Percentiles rank a stretch among this genome's conserved stretches.
Evolutionary conservation across 2,797 vertebrate species (phyloP).

Genomic region (Cossypha heuglini): DNA sequence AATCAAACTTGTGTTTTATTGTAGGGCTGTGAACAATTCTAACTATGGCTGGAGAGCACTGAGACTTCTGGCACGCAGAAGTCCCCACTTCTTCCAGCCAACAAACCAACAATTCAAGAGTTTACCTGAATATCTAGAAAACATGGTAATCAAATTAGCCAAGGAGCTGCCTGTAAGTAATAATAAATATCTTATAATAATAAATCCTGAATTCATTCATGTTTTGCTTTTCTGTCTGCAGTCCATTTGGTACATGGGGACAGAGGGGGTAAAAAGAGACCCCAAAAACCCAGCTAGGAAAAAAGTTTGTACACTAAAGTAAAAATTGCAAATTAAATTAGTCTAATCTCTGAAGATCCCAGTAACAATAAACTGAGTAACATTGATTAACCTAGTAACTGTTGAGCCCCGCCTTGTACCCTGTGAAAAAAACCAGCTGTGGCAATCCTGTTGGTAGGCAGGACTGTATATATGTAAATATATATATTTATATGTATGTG

Average conservation of each 20-base stretch:
- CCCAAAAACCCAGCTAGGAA: not conserved
- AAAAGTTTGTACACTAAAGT: not conserved
- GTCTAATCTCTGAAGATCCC: not conserved
- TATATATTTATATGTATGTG: accelerated
- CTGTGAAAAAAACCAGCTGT: not conserved
- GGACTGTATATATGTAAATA: accelerated
- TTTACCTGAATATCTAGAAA: conserved; percentile 96
- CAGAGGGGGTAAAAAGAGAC: not conserved
- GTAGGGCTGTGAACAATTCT: conserved; percentile 92
- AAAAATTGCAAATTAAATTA: not conserved
- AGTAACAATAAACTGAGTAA: not conserved
- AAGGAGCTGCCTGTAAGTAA: conserved; percentile 95
- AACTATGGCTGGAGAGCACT: conserved; percentile 98
- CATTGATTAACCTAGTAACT: not conserved
- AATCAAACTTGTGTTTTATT: not conserved
- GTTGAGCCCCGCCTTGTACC: not conserved
- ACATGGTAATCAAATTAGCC: conserved; percentile 98
- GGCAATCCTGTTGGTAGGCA: not conserved
- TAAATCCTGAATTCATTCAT: not conserved
- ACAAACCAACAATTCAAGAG: conserved; percentile 98
- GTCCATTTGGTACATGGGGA: not conserved
- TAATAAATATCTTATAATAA: not conserved
- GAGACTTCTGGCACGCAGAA: conserved; percentile 91
- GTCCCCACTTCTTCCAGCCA: conserved; percentile 98
- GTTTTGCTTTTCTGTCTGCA: not conserved